Base-by-base conservation (phyloP, 2,888 invertebrate species). In the Cheilosia variabilis region DNA sequence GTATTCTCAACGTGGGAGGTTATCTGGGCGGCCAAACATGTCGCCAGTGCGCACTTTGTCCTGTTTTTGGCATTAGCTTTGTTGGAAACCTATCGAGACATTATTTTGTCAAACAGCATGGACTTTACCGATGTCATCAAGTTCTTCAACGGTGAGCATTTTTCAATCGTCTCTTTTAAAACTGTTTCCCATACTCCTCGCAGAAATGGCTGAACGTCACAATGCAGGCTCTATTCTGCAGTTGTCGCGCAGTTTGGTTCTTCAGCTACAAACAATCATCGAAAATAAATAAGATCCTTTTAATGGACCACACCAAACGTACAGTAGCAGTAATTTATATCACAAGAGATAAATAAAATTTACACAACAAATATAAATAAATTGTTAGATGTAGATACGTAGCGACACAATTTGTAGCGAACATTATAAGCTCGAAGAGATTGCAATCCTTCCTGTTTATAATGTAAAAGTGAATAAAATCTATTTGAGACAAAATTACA, bases 41-140 rank as follows among this genome's bases (percentile, higher is more conserved):
- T 97, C 58, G 95, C 97, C 13, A 97, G 98, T 0, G 94, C 95
- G 55, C 96, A 98, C 92, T 98, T 98, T 94, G 97, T 97, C 68
- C 93, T 99, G 83, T 99, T 99, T 93, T 94, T 99, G 86, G 98
- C 98, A 0, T 93, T 99, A 88, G 98, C 98, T 0, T 93, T 98
- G 78, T 94, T 99, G 17, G 97, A 98, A 93, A 97, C 97, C 60
- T 99, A 99, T 92, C 93, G 98, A 58, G 98, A 98, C 91, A 98
- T 99, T 89, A 98, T 99, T 84, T 93, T 99, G 52, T 96, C 97
- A 69, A 98, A 99, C 92, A 95, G 96, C 89, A 99, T 99, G 98
- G 98, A 99, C 93, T 99, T 98, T 91, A 98, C 98, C 0, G 98
- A 99, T 92, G 98, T 98, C 91, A 99, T 99, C 91, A 98, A 98